Base-by-base conservation (phyloP, 2,113 vertebrate species). In the Sisor rabdophorus region DNA sequence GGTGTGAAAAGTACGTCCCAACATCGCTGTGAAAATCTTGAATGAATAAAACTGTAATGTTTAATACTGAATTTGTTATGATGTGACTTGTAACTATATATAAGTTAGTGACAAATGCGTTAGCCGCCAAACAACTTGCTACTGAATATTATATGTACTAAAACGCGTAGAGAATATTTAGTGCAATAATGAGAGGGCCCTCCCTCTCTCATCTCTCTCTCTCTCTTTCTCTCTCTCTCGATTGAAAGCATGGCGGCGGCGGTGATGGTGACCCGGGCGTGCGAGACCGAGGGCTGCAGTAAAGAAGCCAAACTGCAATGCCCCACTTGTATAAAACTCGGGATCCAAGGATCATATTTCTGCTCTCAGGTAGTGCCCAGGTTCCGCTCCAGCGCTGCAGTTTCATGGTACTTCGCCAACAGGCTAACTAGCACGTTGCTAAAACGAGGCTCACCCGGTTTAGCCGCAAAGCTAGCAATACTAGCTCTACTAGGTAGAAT, bases 271-370 rank as follows among this genome's bases (percentile, higher is more conserved):
- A 85, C 90, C 71, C 92, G 95, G 52, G 94, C 95, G 85, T 98
- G 97, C 82, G 95, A 98, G 89, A 97, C 96, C 26, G 93, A 92
- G 22, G 94, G 93, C 74, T 98, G 96, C 89, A 90, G 88, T 64
- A 92, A 92, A 84, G 95, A 97, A 88, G 96, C 97, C 84, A 98
- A 98, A 88, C 95, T 99, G 74, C 97, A 99, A 89, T 98, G 97
- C 80, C 97, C 96, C 40, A 97, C 96, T 85, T 99, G 97, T 88
- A 93, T 98, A 90, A 98, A 98, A 90, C 94, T 99, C 80, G 96
- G 94, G 20, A 97, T 99, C 77, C 95, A 95, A 81, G 95, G 96
- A 82, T 99, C 96, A 26, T 98, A 96, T 87, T 99, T 99, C 92
- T 98, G 97, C 80, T 98, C 96, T n/a, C 97, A 98, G 97, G 96